Evolutionary conservation across 1,140 invertebrate species (phyloP).

Genomic region (Branchinecta lynchi): DNA sequence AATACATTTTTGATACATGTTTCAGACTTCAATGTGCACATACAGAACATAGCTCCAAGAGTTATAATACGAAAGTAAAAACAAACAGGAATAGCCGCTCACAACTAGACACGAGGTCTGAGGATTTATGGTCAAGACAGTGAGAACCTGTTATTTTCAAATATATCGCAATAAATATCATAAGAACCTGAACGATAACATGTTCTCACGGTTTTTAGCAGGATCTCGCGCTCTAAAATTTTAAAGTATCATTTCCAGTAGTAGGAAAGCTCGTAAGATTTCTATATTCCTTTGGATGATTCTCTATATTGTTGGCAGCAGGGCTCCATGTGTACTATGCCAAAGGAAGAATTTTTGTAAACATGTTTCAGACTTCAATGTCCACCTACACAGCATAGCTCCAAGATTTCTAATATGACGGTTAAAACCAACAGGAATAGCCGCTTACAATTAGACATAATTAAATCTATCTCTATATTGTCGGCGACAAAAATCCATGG

Average conservation of each 20-base stretch:
- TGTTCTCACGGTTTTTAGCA: too few species aligned
- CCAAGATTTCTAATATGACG: background rate
- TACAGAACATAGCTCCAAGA: background rate
- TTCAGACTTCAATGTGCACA: background rate
- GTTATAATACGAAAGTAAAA: background rate
- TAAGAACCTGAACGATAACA: too few species aligned
- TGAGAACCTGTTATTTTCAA: background rate
- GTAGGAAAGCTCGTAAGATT: too few species aligned
- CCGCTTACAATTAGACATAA: background rate
- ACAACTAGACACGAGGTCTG: background rate
- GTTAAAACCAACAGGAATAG: background rate
- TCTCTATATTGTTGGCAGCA: too few species aligned
- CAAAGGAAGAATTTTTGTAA: background rate
- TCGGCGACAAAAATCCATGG: too few species aligned
- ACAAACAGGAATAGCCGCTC: background rate
- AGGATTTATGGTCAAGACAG: background rate
- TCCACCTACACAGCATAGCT: background rate
- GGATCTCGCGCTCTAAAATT: too few species aligned
- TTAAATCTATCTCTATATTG: too few species aligned
- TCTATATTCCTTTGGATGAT: too few species aligned
- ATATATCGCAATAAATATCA: background rate
- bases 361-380: slow-evolving; percentile 23
- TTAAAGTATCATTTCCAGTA: too few species aligned
- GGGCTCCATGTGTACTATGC: background rate
- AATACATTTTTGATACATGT: slow-evolving; percentile 22